Percentiles rank a stretch among this genome's conserved stretches.
phyloP scores from a whole-genome alignment of 2,797 vertebrate genomes.

The Acropternis orthonyx region DNA sequence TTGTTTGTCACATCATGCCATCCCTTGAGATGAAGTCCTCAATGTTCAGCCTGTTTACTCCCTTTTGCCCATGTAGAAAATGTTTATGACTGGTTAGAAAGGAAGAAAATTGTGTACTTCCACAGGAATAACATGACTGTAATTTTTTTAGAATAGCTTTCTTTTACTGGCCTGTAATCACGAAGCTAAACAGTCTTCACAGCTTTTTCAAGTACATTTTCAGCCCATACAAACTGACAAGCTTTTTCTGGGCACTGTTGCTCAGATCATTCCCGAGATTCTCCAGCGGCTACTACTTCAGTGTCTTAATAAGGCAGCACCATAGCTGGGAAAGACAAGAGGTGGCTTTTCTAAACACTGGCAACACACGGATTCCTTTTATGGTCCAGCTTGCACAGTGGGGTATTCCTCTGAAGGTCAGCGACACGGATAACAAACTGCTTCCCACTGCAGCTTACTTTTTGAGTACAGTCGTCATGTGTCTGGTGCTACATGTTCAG shows the following conservation, averaged over 20 bases:
- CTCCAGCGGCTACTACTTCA: conserved; percentile 10
- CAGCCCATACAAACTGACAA: background rate
- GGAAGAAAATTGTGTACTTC: background rate
- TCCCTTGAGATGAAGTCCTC: background rate
- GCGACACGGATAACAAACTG: background rate
- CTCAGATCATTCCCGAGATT: conserved; percentile 51
- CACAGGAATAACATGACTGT: background rate
- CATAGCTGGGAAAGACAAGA: conserved; percentile 20
- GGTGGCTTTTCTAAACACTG: conserved; percentile 52
- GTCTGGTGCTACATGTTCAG: background rate
- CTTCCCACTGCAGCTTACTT: background rate
- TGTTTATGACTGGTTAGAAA: background rate
- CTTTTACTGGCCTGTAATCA: background rate
- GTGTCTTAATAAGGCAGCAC: conserved; percentile 57
- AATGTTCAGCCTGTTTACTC: background rate
- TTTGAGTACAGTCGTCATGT: background rate
- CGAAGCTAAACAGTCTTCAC: background rate
- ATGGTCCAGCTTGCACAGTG: conserved; percentile 47
- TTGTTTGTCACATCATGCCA: background rate
- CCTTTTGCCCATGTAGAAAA: background rate
- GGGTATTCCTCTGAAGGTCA: conserved; percentile 67
- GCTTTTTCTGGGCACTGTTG: conserved; percentile 12
- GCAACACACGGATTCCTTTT: conserved; percentile 52
- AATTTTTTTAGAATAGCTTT: background rate
- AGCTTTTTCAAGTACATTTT: background rate